Conservation (phyloP, 2,888 invertebrate genomes). For the Campopleginae sp. region DNA sequence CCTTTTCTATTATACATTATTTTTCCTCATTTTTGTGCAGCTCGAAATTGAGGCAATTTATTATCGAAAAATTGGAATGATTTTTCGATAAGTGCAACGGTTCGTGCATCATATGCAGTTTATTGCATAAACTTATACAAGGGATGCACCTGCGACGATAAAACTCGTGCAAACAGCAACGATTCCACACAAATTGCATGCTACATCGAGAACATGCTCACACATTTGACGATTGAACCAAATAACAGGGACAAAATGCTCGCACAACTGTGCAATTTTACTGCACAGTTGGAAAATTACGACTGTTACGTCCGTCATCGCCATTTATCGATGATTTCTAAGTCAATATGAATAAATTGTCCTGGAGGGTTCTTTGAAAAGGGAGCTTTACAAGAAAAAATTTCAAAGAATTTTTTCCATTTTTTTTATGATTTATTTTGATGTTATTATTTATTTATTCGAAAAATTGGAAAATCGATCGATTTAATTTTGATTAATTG, state of each 20-base stretch:
- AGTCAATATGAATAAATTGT: not conserved
- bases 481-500: not conserved
- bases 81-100: not conserved
- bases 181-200: not conserved
- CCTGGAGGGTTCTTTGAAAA: not conserved
- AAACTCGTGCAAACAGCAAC: conserved; percentile 9
- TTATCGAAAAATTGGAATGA: not conserved
- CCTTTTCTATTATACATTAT: too few relatives aligned
- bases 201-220: not conserved
- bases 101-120: not conserved
- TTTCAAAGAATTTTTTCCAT: not conserved
- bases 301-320: not conserved
- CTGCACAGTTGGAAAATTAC: not conserved
- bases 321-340: not conserved
- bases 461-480: not conserved
- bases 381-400: not conserved
- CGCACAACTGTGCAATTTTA: not conserved
- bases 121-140: not conserved
- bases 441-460: too few relatives aligned
- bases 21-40: too few relatives aligned
- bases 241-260: not conserved
- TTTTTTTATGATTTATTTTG: not conserved
- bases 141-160: not conserved
- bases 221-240: not conserved
- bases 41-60: not conserved